Evolutionary conservation across 2,888 invertebrate species (phyloP), one percentile per base, ranked within the genome.

Genomic region (Nezara viridula): DNA sequence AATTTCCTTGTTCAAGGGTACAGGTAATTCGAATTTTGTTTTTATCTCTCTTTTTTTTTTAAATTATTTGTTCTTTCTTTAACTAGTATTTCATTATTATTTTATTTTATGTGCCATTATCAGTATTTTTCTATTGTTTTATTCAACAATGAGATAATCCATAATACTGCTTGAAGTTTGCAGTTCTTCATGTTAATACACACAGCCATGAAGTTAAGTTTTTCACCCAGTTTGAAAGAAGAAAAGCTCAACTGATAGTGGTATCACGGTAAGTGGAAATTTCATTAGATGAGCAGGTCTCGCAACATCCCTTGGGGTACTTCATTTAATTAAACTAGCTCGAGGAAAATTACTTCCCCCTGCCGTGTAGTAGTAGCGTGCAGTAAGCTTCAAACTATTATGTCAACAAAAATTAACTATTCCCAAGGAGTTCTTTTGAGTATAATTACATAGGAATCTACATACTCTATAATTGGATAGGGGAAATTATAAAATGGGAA

Each of bases 201-300:
- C n/a, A n/a, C n/a, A n/a, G n/a, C n/a, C n/a, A n/a, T n/a, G 66
- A 32, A 2, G 37, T 37, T 73, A 37, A 14, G 16, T 73, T 60
- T 73, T 37, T 73, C 19, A 37, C 6, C 19, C 16, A 37, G 66
- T 73, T 27, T 3, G 37, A 73, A 73, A 37, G 27, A 16, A 60
- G 66, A 7, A 73, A 7, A 37, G 6, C 66, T 37, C 5, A 19
- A 21, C 66, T 73, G 37, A 73, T 73, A 73, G 66, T 73, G 32
- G 66, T 73, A 73, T 73, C 66, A 73, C 66, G 66, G 66, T 73
- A 73, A 66, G 66, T 73, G 66, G 66, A 73, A 73, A 73, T 73
- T 73, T 73, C 66, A 73, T 73, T 73, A 73, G 37, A 73, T 73
- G 66, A 73, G 66, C 19, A 73, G 37, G 66, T 73, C 66, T 37